Conservation (phyloP, 2,113 vertebrate species). For the Cinclus cinclus region DNA sequence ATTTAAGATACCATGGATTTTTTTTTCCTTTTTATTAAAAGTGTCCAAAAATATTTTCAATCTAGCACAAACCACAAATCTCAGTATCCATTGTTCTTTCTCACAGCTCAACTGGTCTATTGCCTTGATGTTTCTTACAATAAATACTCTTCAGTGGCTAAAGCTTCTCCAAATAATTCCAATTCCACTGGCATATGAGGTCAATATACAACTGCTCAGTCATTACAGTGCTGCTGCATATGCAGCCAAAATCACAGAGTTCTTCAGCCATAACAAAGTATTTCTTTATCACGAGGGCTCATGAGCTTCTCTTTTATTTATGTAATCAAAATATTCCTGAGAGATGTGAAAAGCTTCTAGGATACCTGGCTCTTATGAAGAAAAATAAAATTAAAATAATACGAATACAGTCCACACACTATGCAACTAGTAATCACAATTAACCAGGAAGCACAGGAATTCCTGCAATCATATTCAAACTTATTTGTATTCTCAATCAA, state of each 20-base stretch:
- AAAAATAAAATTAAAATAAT: not conserved
- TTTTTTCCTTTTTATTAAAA: not conserved
- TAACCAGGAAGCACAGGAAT: not conserved
- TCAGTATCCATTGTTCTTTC: not conserved
- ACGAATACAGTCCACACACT: accelerated
- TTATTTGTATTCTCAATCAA: not conserved
- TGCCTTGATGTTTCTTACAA: not conserved
- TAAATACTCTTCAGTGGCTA: not conserved
- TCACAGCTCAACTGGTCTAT: not conserved
- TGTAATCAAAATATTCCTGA: not conserved
- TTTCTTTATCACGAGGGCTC: not conserved
- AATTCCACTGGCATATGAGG: not conserved
- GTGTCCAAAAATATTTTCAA: not conserved
- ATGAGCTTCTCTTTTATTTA: not conserved
- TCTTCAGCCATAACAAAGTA: not conserved
- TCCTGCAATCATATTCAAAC: not conserved
- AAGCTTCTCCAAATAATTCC: not conserved
- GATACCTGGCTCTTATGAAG: not conserved
- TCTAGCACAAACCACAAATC: not conserved
- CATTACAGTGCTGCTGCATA: not conserved
- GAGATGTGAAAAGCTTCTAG: not conserved
- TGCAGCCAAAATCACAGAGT: not conserved
- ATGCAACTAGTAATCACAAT: not conserved
- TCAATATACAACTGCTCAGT: not conserved
- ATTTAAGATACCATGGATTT: not conserved